These are phyloP conservation scores for Paradoxurus hermaphroditus DNA, from an alignment of 2,113 vertebrate species.

Conservation along the genomic window DNA sequence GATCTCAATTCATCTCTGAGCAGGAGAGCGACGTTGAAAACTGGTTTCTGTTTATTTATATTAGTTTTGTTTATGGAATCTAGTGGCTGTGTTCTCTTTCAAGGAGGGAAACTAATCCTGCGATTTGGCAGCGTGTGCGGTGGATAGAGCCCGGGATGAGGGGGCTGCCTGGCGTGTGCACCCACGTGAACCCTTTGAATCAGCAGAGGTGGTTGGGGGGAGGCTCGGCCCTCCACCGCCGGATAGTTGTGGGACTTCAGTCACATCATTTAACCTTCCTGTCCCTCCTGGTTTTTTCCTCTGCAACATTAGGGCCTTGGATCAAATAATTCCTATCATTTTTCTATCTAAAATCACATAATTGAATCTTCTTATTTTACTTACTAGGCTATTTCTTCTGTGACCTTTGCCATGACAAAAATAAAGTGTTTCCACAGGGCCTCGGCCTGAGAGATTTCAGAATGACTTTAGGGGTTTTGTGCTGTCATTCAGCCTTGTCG, in stretches of 20 bases:
- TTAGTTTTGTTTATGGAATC: not conserved
- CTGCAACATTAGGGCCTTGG: not conserved
- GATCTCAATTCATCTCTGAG: not conserved
- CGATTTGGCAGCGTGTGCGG: not conserved
- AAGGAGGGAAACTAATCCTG: not conserved
- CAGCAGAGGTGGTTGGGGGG: fast-evolving
- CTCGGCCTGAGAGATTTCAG: not conserved
- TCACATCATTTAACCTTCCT: not conserved
- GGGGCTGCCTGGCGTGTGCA: fast-evolving
- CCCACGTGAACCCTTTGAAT: fast-evolving
- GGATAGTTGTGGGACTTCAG: not conserved
- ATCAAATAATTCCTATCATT: not conserved
- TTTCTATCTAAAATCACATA: not conserved
- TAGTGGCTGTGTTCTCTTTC: not conserved
- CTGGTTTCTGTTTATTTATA: not conserved
- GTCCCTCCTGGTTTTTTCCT: not conserved
- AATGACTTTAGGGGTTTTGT: not conserved
- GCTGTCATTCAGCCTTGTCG: not conserved
- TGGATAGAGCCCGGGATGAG: fast-evolving
- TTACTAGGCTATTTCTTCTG: not conserved
- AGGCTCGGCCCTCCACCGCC: not conserved
- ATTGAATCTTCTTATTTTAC: not conserved
- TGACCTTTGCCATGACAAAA: not conserved
- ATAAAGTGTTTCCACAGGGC: not conserved
- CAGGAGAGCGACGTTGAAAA: not conserved